These are phyloP conservation scores for Cheilosia grossa DNA, from an alignment of 2,888 invertebrate genomes.

Conservation along the genomic window DNA sequence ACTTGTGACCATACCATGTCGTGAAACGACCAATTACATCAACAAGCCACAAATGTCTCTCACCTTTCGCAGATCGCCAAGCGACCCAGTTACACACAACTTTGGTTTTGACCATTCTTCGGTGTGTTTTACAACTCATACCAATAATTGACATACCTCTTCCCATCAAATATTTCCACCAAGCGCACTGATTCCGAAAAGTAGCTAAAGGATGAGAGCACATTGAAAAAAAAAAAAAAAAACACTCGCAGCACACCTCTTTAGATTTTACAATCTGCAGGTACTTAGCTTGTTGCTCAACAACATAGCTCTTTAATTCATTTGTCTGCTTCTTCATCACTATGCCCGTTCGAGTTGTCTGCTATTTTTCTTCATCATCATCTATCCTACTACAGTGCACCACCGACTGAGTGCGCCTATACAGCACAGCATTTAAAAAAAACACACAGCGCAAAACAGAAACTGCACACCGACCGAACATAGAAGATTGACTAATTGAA, in stretches of 20 bases:
- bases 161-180: constrained; percentile 38
- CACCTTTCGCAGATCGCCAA: constrained; percentile 43
- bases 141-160: constrained; percentile 70
- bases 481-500: constrained; percentile 73
- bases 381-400: constrained; percentile 8
- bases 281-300: constrained; percentile 53
- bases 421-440: not conserved
- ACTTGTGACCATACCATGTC: not conserved
- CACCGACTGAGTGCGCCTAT: constrained; percentile 13
- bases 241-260: constrained; percentile 45
- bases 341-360: constrained; percentile 11
- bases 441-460: not conserved
- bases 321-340: constrained; percentile 63
- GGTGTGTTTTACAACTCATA: constrained; percentile 58
- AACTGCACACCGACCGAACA: constrained; percentile 39
- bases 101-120: constrained; percentile 41
- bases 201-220: constrained; percentile 7
- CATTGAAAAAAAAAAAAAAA: constrained; percentile 8
- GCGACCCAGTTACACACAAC: constrained; percentile 51
- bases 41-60: constrained; percentile 44
- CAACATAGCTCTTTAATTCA: constrained; percentile 60
- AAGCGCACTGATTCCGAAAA: constrained; percentile 33
- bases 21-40: constrained; percentile 40
- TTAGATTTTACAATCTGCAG: constrained; percentile 41
- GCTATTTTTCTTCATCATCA: constrained; percentile 39